phyloP scores from a whole-genome alignment of 35 echinoderm and acorn worm genomes.

The Heliocidaris tuberculata region DNA sequence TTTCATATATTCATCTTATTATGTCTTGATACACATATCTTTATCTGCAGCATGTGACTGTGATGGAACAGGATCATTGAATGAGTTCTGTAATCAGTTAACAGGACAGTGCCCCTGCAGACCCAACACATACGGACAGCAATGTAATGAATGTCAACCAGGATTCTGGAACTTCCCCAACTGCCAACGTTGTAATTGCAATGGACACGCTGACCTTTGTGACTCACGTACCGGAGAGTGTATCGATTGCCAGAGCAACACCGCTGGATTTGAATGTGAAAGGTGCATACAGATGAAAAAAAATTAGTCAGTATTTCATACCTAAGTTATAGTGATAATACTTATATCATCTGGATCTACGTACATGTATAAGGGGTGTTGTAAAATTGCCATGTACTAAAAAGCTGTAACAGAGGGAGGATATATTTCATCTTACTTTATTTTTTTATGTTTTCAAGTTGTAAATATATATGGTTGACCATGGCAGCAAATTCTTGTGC shows the following conservation, averaged over 20 bases:
- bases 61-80: constrained; percentile 63
- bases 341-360: not conserved
- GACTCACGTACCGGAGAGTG: constrained; percentile 69
- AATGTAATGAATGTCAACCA: constrained; percentile 76
- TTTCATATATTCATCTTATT: not conserved
- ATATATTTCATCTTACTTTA: not conserved
- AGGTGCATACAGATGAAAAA: constrained; percentile 43
- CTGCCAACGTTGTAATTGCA: constrained; percentile 77
- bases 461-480: not conserved
- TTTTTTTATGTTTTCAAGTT: not conserved
- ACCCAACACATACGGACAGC: constrained; percentile 75
- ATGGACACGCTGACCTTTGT: constrained; percentile 73
- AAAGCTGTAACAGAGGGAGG: not conserved
- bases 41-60: constrained; percentile 74
- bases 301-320: no score
- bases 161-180: constrained; percentile 97
- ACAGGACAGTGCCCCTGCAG: constrained; percentile 77
- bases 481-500: not conserved
- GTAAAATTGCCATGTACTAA: no score
- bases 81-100: constrained; percentile 71
- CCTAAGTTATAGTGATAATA: no score
- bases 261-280: constrained; percentile 74
- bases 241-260: constrained; percentile 68
- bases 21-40: not conserved
- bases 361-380: no score